Evolutionary conservation across 2,888 invertebrate genomes (phyloP).

Genomic region (Hydraecia micacea): DNA sequence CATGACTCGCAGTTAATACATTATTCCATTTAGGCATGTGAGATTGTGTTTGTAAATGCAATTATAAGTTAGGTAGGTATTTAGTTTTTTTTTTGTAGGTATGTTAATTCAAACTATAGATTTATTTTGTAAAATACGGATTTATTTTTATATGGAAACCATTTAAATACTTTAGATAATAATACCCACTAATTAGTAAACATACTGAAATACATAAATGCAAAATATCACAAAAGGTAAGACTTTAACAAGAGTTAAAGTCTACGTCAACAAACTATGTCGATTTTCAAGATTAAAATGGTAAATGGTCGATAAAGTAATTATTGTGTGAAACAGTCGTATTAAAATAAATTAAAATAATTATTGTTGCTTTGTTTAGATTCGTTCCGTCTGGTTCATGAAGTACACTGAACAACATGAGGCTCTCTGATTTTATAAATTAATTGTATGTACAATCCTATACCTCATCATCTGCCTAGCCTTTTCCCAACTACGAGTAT

Average conservation of each 20-base stretch:
- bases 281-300: slow-evolving; percentile 7
- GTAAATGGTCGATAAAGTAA: background rate
- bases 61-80: background rate
- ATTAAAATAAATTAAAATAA: too few species aligned
- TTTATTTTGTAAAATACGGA: background rate
- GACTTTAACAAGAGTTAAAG: too few species aligned
- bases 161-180: too few species aligned
- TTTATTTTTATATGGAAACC: background rate
- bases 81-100: too few species aligned
- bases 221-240: background rate
- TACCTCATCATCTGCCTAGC: too few species aligned
- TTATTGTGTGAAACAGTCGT: too few species aligned
- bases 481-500: too few species aligned
- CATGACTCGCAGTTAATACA: background rate
- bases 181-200: background rate
- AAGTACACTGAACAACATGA: too few species aligned
- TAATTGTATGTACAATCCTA: too few species aligned
- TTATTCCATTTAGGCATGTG: background rate
- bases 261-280: background rate
- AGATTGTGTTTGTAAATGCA: background rate
- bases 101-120: background rate
- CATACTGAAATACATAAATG: background rate
- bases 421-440: too few species aligned
- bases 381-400: too few species aligned
- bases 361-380: too few species aligned